Evolutionary conservation across 2,113 vertebrate genomes (phyloP), one percentile per base, ranked within the genome.

Genomic region (Lophura nycthemera): DNA sequence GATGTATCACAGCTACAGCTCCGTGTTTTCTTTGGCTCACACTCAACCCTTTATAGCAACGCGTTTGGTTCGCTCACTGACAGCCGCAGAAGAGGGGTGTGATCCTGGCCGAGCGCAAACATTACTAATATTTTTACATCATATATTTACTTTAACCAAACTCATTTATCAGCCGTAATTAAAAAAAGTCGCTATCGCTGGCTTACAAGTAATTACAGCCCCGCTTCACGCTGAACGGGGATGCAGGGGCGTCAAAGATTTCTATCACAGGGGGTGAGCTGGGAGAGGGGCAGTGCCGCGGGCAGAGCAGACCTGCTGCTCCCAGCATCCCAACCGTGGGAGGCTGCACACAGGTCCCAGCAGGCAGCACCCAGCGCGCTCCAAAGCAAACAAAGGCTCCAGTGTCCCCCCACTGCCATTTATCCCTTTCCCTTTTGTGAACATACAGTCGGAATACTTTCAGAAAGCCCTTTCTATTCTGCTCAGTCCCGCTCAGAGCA

Each of bases 81-180:
- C 27, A 79, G 83, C 77, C 65, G 66, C 81, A 87, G 75, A 21
- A 73, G 50, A 61, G 88, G 86, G 94, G 95, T 63, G 76, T 83
- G 94, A 83, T 78, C 92, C 47, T 91, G 90, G 92, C 83, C 88
- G 42, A 38, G 86, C 48, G 30, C 3, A 89, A 78, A 93, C 89
- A 83, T 82, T 81, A 92, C 63, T 93, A 76, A 92, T 40, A 70
- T 29, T 95, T 29, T 94, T 93, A 92, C 96, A 83, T 95, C 56
- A 91, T 87, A 20, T 66, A 78, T 96, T 96, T 88, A 83, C 72
- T 85, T 94, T 52, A 82, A 86, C 42, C 77, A 34, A 76, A 54
- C 77, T 93, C 91, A 69, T 93, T 95, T 83, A 93, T 91, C 95
- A 94, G 5, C 65, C 7, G 4, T 80, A 91, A 94, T 86, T 71